These are phyloP conservation scores for Lophotriccus pileatus DNA, from an alignment of 2,797 vertebrate genomes.

Conservation along the genomic window DNA sequence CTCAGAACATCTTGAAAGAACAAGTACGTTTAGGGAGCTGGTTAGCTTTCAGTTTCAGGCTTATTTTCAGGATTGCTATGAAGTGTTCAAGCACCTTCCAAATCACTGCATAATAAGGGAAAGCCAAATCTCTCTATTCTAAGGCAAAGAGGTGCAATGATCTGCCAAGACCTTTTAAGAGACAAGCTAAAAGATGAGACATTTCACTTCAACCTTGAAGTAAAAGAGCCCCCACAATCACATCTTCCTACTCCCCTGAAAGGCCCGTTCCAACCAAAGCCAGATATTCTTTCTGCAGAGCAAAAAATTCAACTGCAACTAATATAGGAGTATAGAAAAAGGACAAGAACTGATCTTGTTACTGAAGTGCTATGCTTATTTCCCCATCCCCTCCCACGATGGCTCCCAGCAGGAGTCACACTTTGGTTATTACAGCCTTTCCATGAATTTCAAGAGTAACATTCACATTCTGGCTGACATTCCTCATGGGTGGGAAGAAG, in stretches of 20 bases:
- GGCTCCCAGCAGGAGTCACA: background rate
- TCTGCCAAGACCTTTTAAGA: background rate
- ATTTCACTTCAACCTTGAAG: background rate
- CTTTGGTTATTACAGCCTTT: background rate
- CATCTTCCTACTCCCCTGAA: background rate
- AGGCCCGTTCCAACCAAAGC: background rate
- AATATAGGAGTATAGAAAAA: background rate
- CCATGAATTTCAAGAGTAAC: background rate
- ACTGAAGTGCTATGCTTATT: background rate
- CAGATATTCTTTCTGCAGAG: background rate
- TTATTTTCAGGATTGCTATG: background rate
- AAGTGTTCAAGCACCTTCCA: background rate
- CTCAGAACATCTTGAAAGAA: background rate
- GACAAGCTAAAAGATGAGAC: background rate
- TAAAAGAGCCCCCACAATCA: background rate
- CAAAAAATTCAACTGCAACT: background rate
- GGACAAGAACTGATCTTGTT: background rate
- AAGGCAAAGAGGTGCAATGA: background rate
- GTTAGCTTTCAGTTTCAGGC: background rate
- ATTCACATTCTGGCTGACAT: conserved; percentile 7
- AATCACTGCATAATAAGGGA: background rate
- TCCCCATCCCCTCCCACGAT: background rate
- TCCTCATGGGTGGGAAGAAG: background rate
- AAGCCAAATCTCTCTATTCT: background rate
- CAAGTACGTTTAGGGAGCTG: background rate